These are phyloP conservation scores for Eriosoma lanigerum DNA, from an alignment of 1,140 invertebrate genomes.

Conservation along the genomic window DNA sequence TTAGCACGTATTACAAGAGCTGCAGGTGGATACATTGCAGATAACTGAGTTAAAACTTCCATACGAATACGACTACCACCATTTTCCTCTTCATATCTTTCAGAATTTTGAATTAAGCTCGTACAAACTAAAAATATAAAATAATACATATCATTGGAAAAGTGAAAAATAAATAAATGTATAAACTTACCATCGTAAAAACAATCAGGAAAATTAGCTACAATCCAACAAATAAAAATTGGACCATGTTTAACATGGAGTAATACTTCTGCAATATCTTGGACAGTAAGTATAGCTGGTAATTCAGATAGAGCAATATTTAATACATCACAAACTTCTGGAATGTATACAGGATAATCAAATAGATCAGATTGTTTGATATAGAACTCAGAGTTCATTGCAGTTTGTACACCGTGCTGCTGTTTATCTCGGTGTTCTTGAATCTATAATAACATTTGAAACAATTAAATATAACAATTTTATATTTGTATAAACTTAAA, in stretches of 20 bases:
- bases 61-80: constrained; percentile 70
- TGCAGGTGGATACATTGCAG: constrained; percentile 87
- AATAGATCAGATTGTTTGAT: constrained; percentile 88
- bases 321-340: constrained; percentile 93
- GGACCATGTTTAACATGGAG: constrained; percentile 88
- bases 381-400: constrained; percentile 66
- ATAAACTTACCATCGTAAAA: constrained; percentile 77
- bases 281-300: constrained; percentile 81
- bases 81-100: constrained; percentile 81
- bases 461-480: neutral
- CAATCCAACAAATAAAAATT: constrained; percentile 82
- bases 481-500: constrained; percentile 50
- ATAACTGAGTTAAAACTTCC: constrained; percentile 75
- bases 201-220: constrained; percentile 90
- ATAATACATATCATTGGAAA: neutral
- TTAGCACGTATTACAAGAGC: constrained; percentile 78
- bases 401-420: constrained; percentile 54
- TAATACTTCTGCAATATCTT: constrained; percentile 82
- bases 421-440: constrained; percentile 55
- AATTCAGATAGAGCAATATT: constrained; percentile 91
- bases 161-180: constrained; percentile 9
- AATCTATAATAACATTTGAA: constrained; percentile 56
- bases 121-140: constrained; percentile 69
- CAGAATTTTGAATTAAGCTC: constrained; percentile 82
- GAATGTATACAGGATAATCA: constrained; percentile 91